Evolutionary conservation across 1,140 invertebrate species (phyloP).

Genomic region (Ctenoplectra terminalis): DNA sequence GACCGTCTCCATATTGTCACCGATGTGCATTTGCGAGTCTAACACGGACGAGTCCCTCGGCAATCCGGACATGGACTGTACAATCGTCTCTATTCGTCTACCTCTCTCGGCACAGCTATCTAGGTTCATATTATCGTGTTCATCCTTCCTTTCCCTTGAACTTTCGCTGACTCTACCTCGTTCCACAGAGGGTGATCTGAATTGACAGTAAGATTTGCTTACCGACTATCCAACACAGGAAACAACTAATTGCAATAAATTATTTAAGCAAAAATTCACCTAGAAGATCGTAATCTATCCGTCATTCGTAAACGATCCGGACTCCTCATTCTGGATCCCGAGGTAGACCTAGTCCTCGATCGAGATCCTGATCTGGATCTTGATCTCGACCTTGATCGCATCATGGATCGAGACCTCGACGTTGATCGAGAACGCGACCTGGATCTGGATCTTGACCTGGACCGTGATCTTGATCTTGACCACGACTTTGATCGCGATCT

Average conservation of each 20-base stretch:
- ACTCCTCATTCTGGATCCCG: conserved; percentile 65
- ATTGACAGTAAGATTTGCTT: conserved; percentile 36
- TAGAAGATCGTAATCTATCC: conserved; percentile 66
- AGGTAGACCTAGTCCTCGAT: conserved; percentile 64
- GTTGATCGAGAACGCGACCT: conserved; percentile 68
- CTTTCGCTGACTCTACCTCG: conserved; percentile 61
- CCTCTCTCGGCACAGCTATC: conserved; percentile 64
- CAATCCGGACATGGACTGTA: conserved; percentile 73
- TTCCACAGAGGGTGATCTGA: conserved; percentile 75
- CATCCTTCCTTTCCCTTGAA: conserved; percentile 61
- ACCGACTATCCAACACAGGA: neutral
- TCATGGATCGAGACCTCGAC: conserved; percentile 59
- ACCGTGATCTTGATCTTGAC: conserved; percentile 58
- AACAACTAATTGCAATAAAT: neutral
- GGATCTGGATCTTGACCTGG: conserved; percentile 66
- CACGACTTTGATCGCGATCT: conserved; percentile 65
- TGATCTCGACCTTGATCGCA: conserved; percentile 68
- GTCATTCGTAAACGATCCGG: conserved; percentile 59
- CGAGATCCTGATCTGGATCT: conserved; percentile 62
- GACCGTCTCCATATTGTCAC: conserved; percentile 58
- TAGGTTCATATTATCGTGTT: conserved; percentile 46
- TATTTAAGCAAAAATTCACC: conserved; percentile 54
- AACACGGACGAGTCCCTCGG: conserved; percentile 59
- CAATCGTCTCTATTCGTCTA: conserved; percentile 79
- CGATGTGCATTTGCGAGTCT: conserved; percentile 68